These are phyloP conservation scores for Falco rusticolus DNA, from an alignment of 2,797 vertebrate genomes.

Conservation along the genomic window DNA sequence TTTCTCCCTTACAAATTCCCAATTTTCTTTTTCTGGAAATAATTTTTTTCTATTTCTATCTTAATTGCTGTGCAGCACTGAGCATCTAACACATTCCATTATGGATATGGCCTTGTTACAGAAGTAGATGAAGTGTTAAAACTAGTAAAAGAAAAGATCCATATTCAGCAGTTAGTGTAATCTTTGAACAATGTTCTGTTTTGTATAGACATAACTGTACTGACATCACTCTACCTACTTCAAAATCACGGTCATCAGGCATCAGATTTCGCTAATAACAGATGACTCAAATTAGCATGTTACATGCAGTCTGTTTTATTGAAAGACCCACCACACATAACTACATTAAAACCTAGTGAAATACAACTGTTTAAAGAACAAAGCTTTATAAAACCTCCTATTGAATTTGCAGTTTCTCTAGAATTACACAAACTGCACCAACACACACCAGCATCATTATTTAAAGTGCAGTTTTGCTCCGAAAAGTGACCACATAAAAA, in stretches of 20 bases:
- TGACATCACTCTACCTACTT: neutral
- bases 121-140: neutral
- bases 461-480: neutral
- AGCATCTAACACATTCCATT: neutral
- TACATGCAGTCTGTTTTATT: neutral
- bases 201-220: neutral
- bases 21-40: neutral
- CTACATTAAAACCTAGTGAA: neutral
- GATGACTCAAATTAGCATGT: neutral
- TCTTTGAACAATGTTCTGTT: neutral
- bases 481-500: neutral
- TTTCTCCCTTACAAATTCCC: neutral
- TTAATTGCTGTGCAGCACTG: neutral
- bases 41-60: neutral
- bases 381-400: neutral
- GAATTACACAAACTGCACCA: neutral
- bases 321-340: neutral
- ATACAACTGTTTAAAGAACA: neutral
- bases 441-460: neutral
- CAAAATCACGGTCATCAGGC: neutral
- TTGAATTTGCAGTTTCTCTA: neutral
- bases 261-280: neutral
- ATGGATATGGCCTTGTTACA: neutral
- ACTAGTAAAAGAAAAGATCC: neutral
- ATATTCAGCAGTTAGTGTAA: neutral